phyloP scores from a whole-genome alignment of 1,140 invertebrate species.

The Rhizoglyphus robini region DNA sequence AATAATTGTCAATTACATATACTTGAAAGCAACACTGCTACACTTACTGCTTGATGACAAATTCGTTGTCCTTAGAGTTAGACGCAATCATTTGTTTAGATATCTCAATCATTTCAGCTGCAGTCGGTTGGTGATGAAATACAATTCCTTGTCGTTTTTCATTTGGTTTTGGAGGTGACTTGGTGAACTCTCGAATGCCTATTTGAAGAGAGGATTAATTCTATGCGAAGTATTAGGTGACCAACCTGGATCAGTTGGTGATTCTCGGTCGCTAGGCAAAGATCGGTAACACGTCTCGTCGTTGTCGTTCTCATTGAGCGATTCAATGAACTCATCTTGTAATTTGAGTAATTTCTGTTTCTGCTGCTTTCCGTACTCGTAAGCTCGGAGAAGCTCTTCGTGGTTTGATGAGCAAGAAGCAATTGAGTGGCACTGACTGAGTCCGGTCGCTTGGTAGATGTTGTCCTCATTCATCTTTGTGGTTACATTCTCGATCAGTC shows the following conservation, averaged over 20 bases:
- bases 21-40: too few relatives aligned
- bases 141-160: slow-evolving; percentile 32
- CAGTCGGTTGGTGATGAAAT: slow-evolving; percentile 7
- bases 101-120: neutral
- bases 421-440: slow-evolving; percentile 13
- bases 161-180: slow-evolving; percentile 36
- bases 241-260: slow-evolving; percentile 33
- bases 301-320: slow-evolving; percentile 6
- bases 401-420: slow-evolving; percentile 32
- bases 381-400: slow-evolving; percentile 35
- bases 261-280: slow-evolving; percentile 22
- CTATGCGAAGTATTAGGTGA: neutral
- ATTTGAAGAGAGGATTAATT: neutral
- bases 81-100: neutral
- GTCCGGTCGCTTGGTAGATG: neutral
- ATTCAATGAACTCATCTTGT: slow-evolving; percentile 15
- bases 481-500: neutral
- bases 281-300: slow-evolving; percentile 3
- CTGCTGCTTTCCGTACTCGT: slow-evolving; percentile 33
- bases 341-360: slow-evolving; percentile 14
- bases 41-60: too few relatives aligned
- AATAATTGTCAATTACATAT: too few relatives aligned
- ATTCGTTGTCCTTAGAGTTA: too few relatives aligned
- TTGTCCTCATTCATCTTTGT: neutral
- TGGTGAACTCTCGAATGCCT: slow-evolving; percentile 35